Conservation (phyloP, 2,888 invertebrate genomes). For the Furcula furcula region DNA sequence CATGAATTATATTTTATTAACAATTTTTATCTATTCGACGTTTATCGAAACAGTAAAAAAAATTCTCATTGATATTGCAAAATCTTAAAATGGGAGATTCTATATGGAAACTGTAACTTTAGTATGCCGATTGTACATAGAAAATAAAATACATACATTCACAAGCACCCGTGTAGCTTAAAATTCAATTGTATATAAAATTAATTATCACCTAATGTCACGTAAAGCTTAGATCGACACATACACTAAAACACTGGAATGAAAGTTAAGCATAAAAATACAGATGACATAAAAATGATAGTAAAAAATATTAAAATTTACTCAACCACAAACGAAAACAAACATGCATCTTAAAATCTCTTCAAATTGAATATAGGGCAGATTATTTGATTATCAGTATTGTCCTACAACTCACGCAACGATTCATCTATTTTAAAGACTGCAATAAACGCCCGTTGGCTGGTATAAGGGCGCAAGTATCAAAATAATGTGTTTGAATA, state of each 20-base stretch:
- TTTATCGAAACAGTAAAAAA: slow-evolving; percentile 51
- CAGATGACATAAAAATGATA: slow-evolving; percentile 43
- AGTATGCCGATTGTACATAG: slow-evolving; percentile 43
- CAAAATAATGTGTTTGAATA: too few species aligned
- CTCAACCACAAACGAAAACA: slow-evolving; percentile 16
- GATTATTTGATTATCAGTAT: too few species aligned
- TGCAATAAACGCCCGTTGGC: too few species aligned
- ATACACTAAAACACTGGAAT: slow-evolving; percentile 73
- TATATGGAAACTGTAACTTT: slow-evolving; percentile 27
- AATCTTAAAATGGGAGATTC: slow-evolving; percentile 65
- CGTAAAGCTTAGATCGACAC: slow-evolving; percentile 71
- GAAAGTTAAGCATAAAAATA: slow-evolving; percentile 69
- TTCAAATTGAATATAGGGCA: too few species aligned
- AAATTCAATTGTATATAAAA: slow-evolving; percentile 62
- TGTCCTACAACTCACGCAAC: too few species aligned
- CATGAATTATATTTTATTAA: slow-evolving; percentile 77
- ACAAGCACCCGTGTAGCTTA: slow-evolving; percentile 62
- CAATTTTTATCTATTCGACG: slow-evolving; percentile 68
- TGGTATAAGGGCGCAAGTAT: too few species aligned
- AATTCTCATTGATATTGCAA: slow-evolving; percentile 57
- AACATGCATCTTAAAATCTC: too few species aligned
- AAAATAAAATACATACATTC: slow-evolving; percentile 50
- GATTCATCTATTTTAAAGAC: too few species aligned
- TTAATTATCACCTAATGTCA: slow-evolving; percentile 58
- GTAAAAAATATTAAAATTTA: slow-evolving; percentile 33